Percentiles rank a stretch among this genome's conserved stretches.
Evolutionary conservation across 2,888 invertebrate species (phyloP).

Genomic region (Sinelater perroti): DNA sequence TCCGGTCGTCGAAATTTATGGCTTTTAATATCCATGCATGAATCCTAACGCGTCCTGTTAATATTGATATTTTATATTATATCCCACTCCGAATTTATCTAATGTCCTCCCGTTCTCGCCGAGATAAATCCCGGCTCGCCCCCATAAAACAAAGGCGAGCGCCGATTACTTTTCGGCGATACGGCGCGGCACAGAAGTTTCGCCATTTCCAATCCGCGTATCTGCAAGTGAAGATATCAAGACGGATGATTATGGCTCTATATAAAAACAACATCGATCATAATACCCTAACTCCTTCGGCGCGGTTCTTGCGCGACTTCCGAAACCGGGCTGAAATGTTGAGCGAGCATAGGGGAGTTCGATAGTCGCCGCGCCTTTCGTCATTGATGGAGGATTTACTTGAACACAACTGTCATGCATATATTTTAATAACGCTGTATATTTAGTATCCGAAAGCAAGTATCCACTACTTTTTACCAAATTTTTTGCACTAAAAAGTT

Average conservation of each 20-base stretch:
- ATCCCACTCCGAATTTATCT: conserved; percentile 32
- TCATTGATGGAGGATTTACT: too few species aligned
- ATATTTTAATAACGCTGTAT: too few species aligned
- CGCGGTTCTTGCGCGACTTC: conserved; percentile 13
- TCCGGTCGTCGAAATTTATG: conserved; percentile 29
- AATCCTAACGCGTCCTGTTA: conserved; percentile 36
- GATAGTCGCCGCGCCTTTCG: too few species aligned
- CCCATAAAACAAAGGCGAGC: conserved; percentile 4
- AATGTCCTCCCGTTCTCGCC: conserved; percentile 28
- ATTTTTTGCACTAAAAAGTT: too few species aligned
- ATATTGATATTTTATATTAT: conserved; percentile 39
- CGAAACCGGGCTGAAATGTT: conserved; percentile 24
- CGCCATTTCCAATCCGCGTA: conserved; percentile 39
- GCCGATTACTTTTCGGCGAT: background rate
- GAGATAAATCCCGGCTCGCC: background rate
- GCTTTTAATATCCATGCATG: conserved; percentile 38
- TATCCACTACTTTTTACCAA: too few species aligned
- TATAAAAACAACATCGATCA: conserved; percentile 45
- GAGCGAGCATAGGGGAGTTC: conserved; percentile 28
- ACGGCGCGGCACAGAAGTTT: conserved; percentile 31
- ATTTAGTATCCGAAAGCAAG: too few species aligned
- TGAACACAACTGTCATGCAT: too few species aligned
- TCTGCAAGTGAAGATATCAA: conserved; percentile 41
- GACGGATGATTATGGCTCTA: conserved; percentile 43
- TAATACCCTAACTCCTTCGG: conserved; percentile 33